Conservation (phyloP, 2,888 invertebrate genomes). For the Cryptocephalus primarius region DNA sequence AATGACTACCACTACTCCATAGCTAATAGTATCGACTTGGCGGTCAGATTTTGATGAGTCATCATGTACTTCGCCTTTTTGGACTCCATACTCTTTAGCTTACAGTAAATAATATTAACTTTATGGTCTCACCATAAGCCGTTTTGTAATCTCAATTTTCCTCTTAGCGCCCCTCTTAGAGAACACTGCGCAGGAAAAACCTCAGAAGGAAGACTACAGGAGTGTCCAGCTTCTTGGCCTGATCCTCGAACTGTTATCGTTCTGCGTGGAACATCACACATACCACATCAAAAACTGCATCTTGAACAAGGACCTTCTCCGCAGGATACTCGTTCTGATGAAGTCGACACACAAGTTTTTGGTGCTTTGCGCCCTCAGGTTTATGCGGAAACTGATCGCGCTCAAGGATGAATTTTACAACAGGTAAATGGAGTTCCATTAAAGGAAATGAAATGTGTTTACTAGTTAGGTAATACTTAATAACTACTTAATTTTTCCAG, state of each 20-base stretch:
- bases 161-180: constrained; percentile 76
- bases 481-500: too few species aligned
- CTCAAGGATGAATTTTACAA: constrained; percentile 99
- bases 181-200: constrained; percentile 83
- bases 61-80: too few species aligned
- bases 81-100: too few species aligned
- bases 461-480: too few species aligned
- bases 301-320: constrained; percentile 90
- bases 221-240: constrained; percentile 92
- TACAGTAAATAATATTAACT: too few species aligned
- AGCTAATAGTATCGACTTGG: too few species aligned
- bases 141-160: not conserved
- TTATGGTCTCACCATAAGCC: too few species aligned
- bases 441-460: too few species aligned
- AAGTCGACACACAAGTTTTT: constrained; percentile 95
- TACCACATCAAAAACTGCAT: constrained; percentile 98
- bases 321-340: constrained; percentile 91
- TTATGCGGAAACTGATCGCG: constrained; percentile 94
- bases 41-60: too few species aligned
- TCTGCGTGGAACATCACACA: constrained; percentile 98
- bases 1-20: too few species aligned
- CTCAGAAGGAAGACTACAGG: constrained; percentile 89
- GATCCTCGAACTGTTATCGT: constrained; percentile 90
- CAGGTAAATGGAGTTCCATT: constrained; percentile 55
- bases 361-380: constrained; percentile 88